Evolutionary conservation across 2,888 invertebrate species (phyloP).

Genomic region (Cerastoderma edule): DNA sequence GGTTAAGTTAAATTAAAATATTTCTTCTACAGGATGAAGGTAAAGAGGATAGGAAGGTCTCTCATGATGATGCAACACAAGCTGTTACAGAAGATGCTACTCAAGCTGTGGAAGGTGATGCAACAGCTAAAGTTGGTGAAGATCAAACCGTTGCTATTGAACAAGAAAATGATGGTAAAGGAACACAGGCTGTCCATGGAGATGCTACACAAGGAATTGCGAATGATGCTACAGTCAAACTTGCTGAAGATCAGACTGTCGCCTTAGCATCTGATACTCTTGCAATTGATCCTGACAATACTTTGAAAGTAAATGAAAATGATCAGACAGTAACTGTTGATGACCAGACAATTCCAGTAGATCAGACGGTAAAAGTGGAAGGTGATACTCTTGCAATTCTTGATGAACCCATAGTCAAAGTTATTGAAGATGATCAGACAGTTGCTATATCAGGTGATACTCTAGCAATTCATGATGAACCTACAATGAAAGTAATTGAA

Average conservation of each 20-base stretch:
- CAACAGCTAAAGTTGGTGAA: constrained; percentile 2
- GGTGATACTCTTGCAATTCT: no score
- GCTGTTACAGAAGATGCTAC: constrained; percentile 31
- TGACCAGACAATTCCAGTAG: no score
- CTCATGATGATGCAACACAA: constrained; percentile 34
- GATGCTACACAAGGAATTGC: constrained; percentile 14
- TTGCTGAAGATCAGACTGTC: constrained; percentile 27
- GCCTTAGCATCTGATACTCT: not conserved
- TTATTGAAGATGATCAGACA: constrained; percentile 27
- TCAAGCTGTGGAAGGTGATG: constrained; percentile 36
- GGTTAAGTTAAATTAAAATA: no score
- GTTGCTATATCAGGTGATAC: constrained; percentile 27
- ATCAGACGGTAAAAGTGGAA: no score
- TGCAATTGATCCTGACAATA: not conserved
- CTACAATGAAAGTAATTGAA: constrained; percentile 1
- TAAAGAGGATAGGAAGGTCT: no score
- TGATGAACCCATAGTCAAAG: constrained; percentile 12
- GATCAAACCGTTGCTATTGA: not conserved
- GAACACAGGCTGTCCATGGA: not conserved
- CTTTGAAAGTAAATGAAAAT: not conserved
- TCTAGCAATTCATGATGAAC: constrained; percentile 3
- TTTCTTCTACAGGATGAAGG: no score
- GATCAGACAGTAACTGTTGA: no score
- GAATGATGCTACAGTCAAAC: constrained; percentile 37
- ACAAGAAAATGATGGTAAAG: constrained; percentile 5